A percentile compares a stretch with the other conserved stretches of the same genome.
Evolutionary conservation across 2,888 invertebrate genomes (phyloP).

Genomic region (Acanthosepion pharaonis): DNA sequence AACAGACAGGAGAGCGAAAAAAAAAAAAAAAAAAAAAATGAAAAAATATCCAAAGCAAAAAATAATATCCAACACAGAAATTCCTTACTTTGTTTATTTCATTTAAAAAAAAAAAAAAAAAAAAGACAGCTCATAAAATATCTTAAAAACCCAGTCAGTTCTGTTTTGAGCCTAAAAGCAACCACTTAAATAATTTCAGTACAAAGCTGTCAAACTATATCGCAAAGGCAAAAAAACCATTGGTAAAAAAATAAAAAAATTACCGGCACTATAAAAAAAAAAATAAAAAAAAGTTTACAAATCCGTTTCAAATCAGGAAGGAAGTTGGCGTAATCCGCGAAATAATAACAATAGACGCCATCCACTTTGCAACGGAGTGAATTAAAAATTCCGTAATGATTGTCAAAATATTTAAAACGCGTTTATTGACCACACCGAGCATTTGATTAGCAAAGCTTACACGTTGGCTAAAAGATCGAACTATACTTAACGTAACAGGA

Average conservation of each 20-base stretch:
- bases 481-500: too few relatives aligned
- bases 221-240: too few relatives aligned
- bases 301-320: neutral
- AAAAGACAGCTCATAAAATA: neutral
- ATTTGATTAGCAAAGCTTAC: neutral
- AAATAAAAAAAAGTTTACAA: neutral
- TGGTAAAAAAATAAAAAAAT: neutral
- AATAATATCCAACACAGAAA: neutral
- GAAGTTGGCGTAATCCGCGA: neutral
- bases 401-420: neutral
- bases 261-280: neutral
- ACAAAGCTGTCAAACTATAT: neutral
- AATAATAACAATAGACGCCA: neutral
- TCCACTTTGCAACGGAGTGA: neutral
- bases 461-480: too few relatives aligned
- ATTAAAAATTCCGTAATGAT: neutral
- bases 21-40: too few relatives aligned
- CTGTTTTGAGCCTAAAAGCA: neutral
- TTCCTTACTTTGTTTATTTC: neutral
- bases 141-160: neutral
- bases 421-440: neutral
- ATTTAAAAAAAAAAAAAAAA: neutral
- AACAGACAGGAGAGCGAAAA: neutral
- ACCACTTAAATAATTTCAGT: neutral
- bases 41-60: too few relatives aligned